These are phyloP conservation scores for Leucophenga montana DNA, from an alignment of 2,888 invertebrate species.

Conservation along the genomic window DNA sequence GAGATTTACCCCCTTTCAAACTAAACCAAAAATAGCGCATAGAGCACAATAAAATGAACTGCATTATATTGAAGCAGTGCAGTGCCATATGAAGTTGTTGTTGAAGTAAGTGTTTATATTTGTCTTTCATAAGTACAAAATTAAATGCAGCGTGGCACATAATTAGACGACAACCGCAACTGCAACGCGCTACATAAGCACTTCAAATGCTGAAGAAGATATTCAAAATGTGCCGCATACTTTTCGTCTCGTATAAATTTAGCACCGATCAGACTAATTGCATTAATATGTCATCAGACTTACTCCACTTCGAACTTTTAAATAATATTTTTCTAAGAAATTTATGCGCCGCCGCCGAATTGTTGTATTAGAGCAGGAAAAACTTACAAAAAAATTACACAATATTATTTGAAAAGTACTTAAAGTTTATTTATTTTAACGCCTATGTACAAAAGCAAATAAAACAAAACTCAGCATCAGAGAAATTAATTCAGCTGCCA, in stretches of 20 bases:
- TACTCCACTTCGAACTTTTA: no score
- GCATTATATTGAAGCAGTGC: not conserved
- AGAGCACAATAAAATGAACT: not conserved
- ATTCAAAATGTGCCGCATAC: slow-evolving; percentile 1
- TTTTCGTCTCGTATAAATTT: slow-evolving; percentile 51
- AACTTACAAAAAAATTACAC: slow-evolving; percentile 65
- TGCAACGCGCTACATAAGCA: not conserved
- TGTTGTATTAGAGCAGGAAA: no score
- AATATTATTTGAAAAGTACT: slow-evolving; percentile 64
- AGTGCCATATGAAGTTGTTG: not conserved
- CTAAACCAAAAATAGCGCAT: not conserved
- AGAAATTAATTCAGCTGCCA: slow-evolving; percentile 64
- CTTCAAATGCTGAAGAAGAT: no score
- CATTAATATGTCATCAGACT: slow-evolving; percentile 64
- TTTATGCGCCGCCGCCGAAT: slow-evolving; percentile 31
- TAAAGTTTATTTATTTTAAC: slow-evolving; percentile 66
- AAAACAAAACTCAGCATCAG: slow-evolving; percentile 40
- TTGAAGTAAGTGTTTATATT: no score
- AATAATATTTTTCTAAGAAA: slow-evolving; percentile 1
- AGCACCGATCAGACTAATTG: slow-evolving; percentile 61
- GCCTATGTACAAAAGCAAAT: slow-evolving; percentile 59
- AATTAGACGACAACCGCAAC: slow-evolving; percentile 25
- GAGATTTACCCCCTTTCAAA: not conserved
- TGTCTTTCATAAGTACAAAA: not conserved
- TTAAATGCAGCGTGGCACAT: slow-evolving; percentile 28